Evolutionary conservation across 2,797 vertebrate genomes (phyloP), one percentile per base, ranked within the genome.

Genomic region (Pygocentrus nattereri): DNA sequence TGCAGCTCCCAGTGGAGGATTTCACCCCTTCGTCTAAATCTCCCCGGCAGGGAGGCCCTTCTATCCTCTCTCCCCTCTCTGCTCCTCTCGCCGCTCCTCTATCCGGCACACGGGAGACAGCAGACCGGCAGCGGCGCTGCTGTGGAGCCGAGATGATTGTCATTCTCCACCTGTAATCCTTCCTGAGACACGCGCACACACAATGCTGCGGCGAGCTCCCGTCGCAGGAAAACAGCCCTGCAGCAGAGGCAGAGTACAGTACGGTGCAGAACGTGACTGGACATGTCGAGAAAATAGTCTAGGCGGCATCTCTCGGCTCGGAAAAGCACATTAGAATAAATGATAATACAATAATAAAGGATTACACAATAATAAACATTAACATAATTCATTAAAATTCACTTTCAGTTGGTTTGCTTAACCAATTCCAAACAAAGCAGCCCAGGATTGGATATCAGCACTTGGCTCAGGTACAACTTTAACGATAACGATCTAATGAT

Each of bases 1-100:
- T 68, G 71, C 77, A 52, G 80, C 86, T 92, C 92, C 92, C 89
- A 62, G 73, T 89, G 88, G 91, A 92, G 87, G 86, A 81, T 89
- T 91, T 92, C 88, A 84, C 79, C 86, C 79, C 77, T 73, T 76
- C 31, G 49, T 77, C 85, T 79, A 84, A 83, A 83, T 81, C 87
- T 86, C 81, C 73, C 74, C 83, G 89, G 91, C 89, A 90, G 83
- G 83, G 88, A 85, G 25, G 68, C 81, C 89, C 85, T 89, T 52
- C 78, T 91, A 88, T 91, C 89, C 90, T 88, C 89, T 88, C 88
- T 88, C 88, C 85, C 89, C 85, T 70, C 25, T 70, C n/a, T 38
- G 8, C 38, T 27, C 61, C 41, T 41, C 78, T 59, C 12, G 25
- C 67, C 8, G 41, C 27, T 31, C 58, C 54, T 69, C 67, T 47